These are phyloP conservation scores for Cirrhinus molitorella DNA, from an alignment of 2,797 vertebrate species.

Conservation along the genomic window DNA sequence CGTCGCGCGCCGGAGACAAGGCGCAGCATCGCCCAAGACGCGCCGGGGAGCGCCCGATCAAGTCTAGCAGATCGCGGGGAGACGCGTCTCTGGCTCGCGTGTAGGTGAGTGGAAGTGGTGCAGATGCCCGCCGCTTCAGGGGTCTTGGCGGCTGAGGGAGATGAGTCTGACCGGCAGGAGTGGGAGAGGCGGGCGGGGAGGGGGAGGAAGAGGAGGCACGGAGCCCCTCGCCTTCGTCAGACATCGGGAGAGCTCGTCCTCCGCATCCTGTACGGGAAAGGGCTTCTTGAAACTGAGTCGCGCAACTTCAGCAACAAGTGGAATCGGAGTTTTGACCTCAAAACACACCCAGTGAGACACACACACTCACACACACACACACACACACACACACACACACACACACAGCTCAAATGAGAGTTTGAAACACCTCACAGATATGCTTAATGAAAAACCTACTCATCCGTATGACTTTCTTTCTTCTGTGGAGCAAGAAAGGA, in stretches of 20 bases:
- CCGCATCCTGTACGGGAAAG: slow-evolving; percentile 51
- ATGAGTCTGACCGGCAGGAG: slow-evolving; percentile 69
- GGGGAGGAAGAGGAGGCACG: slow-evolving; percentile 70
- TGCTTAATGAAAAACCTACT: not conserved
- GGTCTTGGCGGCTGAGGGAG: slow-evolving; percentile 63
- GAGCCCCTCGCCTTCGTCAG: slow-evolving; percentile 72
- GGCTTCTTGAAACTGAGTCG: slow-evolving; percentile 45
- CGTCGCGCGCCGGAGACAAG: slow-evolving; percentile 68
- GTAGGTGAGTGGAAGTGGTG: slow-evolving; percentile 60
- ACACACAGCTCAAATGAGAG: not conserved
- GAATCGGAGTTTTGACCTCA: slow-evolving; percentile 38
- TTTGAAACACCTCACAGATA: not conserved
- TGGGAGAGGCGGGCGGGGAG: slow-evolving; percentile 63
- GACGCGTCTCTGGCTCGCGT: slow-evolving; percentile 58
- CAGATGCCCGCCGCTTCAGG: slow-evolving; percentile 45
- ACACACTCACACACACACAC: not conserved
- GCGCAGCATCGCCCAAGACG: slow-evolving; percentile 65
- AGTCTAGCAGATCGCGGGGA: slow-evolving; percentile 68
- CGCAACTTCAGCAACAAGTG: slow-evolving; percentile 63
- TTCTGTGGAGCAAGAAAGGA: not conserved
- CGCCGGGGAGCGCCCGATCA: slow-evolving; percentile 62
- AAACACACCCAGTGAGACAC: not conserved
- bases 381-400: no score
- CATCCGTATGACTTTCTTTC: not conserved
- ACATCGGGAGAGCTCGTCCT: slow-evolving; percentile 69